Conservation (phyloP, 37 sponge, comb jelly and placozoan species). For the Haliclona indistincta region DNA sequence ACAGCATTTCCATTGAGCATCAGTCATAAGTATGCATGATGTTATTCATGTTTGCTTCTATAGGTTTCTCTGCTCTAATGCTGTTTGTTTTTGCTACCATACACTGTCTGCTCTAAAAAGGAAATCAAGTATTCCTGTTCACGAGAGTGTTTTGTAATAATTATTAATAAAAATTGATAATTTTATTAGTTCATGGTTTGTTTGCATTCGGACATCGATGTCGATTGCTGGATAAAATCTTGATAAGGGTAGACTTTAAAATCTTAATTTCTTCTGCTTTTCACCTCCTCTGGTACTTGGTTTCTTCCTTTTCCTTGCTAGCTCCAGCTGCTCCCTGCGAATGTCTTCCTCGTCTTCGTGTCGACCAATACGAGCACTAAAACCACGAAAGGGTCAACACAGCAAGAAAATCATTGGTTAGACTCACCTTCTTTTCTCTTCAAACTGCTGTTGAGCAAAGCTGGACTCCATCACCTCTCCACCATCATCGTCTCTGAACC, state of each 20-base stretch:
- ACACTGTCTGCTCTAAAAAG: too few species aligned
- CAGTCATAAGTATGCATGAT: too few species aligned
- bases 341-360: conserved; percentile 73
- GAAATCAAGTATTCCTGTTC: too few species aligned
- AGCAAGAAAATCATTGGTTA: background rate
- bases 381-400: background rate
- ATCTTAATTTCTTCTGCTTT: background rate
- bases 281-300: background rate
- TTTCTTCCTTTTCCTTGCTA: conserved; percentile 38
- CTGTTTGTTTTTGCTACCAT: too few species aligned
- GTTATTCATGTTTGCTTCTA: too few species aligned
- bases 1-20: too few species aligned
- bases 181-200: too few species aligned
- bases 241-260: background rate
- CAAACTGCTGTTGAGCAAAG: conserved; percentile 80
- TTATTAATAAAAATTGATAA: too few species aligned
- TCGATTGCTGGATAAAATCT: too few species aligned
- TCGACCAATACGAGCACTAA: conserved; percentile 72
- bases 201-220: too few species aligned
- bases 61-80: too few species aligned
- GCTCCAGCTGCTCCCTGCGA: conserved; percentile 28
- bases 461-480: conserved; percentile 79
- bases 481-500: conserved; percentile 27
- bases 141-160: too few species aligned
- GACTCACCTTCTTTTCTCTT: conserved; percentile 71